A percentile compares a stretch with the other conserved stretches of the same genome.
Evolutionary conservation across 2,113 vertebrate genomes (phyloP).

Genomic region (Tichodroma muraria): DNA sequence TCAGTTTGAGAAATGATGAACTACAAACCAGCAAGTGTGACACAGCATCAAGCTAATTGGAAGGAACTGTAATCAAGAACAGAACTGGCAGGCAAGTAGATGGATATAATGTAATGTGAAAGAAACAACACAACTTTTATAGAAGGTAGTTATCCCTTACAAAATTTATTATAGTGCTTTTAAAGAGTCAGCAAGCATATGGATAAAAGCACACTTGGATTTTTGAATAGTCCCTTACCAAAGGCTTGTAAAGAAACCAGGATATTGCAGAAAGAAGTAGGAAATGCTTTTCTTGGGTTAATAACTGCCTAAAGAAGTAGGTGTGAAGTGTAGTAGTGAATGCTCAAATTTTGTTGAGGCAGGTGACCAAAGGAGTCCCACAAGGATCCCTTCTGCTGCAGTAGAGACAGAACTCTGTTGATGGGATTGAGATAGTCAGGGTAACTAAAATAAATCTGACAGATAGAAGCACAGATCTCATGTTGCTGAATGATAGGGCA

Average conservation of each 20-base stretch:
- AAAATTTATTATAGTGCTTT: not conserved
- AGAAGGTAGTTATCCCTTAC: not conserved
- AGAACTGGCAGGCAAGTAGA: not conserved
- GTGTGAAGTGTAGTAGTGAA: not conserved
- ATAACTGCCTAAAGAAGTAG: not conserved
- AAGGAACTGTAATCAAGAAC: conserved; percentile 14
- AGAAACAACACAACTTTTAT: not conserved
- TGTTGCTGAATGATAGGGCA: not conserved
- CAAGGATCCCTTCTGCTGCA: not conserved
- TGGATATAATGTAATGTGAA: not conserved
- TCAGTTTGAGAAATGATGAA: not conserved
- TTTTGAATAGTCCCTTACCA: not conserved
- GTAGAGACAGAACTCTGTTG: not conserved
- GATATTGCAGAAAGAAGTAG: not conserved
- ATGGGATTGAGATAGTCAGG: not conserved
- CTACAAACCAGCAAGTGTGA: not conserved
- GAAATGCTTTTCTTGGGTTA: not conserved
- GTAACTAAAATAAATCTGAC: not conserved
- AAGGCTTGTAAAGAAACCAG: not conserved
- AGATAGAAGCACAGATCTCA: not conserved
- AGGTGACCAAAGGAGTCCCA: not conserved
- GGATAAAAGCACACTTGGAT: not conserved
- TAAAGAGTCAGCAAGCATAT: not conserved
- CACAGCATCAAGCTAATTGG: not conserved
- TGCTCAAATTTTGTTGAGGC: not conserved